Percentiles rank a stretch among this genome's conserved stretches.
phyloP scores from a whole-genome alignment of 2,113 vertebrate species.

The Diphyllodes magnificus region DNA sequence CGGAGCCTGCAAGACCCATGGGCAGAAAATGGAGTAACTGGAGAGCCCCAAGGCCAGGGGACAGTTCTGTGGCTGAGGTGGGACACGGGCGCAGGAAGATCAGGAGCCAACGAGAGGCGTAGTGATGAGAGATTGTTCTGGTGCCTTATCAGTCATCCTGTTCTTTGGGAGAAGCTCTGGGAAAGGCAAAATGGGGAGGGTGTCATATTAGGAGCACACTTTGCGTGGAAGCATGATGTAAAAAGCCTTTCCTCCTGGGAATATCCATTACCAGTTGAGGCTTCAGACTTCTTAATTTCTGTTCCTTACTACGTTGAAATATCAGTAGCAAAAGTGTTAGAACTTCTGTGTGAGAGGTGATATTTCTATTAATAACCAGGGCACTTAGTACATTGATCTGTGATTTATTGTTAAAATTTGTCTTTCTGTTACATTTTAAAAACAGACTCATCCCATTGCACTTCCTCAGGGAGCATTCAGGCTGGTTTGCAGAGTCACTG shows the following conservation, averaged over 20 bases:
- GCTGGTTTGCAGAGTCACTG: background rate
- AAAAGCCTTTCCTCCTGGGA: background rate
- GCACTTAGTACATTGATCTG: background rate
- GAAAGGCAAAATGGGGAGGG: background rate
- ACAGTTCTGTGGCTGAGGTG: background rate
- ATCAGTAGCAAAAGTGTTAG: background rate
- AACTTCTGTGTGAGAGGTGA: background rate
- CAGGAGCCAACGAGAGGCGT: background rate
- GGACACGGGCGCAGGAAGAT: background rate
- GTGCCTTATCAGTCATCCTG: rapidly evolving
- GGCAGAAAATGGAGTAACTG: background rate
- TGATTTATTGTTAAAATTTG: background rate
- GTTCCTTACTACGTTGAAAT: background rate
- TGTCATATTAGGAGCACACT: background rate
- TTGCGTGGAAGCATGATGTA: background rate
- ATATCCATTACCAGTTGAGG: background rate
- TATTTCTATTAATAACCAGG: background rate
- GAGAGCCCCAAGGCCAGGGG: background rate
- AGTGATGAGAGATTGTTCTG: background rate
- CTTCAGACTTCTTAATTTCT: background rate
- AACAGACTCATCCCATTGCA: background rate
- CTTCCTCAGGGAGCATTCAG: background rate
- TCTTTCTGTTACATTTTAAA: background rate
- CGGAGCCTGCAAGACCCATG: background rate
- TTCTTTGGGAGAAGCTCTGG: background rate